These are phyloP conservation scores for Rhimphoctona megacephalus DNA, from an alignment of 2,888 invertebrate species.

Conservation along the genomic window DNA sequence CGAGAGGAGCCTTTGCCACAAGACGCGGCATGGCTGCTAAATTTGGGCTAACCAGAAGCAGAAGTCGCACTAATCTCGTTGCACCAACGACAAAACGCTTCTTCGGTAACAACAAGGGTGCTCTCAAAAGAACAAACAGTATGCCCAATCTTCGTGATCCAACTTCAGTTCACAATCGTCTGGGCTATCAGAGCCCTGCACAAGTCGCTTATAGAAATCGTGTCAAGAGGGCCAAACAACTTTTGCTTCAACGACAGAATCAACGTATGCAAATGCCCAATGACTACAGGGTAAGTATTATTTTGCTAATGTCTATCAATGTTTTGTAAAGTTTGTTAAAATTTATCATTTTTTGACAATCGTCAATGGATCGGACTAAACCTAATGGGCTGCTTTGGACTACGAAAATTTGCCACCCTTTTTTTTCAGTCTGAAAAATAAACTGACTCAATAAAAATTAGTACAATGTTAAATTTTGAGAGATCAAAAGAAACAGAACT, in stretches of 20 bases:
- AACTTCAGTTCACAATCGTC: conserved; percentile 81
- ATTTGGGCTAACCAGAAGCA: conserved; percentile 78
- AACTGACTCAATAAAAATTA: not conserved
- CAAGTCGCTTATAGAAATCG: conserved; percentile 83
- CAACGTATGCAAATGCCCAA: conserved; percentile 78
- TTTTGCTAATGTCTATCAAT: conserved; percentile 38
- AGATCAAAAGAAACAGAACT: no score
- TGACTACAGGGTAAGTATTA: conserved; percentile 77
- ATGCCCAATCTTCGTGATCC: conserved; percentile 82
- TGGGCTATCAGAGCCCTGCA: conserved; percentile 83
- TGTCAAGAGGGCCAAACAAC: conserved; percentile 82
- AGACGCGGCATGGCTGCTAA: conserved; percentile 75
- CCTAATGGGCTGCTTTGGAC: not conserved
- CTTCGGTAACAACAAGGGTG: conserved; percentile 73
- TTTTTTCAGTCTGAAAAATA: not conserved
- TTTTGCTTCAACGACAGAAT: conserved; percentile 80
- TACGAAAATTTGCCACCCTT: no score
- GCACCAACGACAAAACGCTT: conserved; percentile 74
- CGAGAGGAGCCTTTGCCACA: conserved; percentile 73
- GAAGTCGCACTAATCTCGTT: conserved; percentile 79
- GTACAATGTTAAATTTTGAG: not conserved
- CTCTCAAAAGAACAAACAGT: conserved; percentile 80
- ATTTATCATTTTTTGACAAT: not conserved
- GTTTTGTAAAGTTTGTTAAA: not conserved
- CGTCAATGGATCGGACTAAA: not conserved